Percentiles rank a stretch among this genome's conserved stretches.
These are phyloP conservation scores for Corella eumyota DNA, from an alignment of 23 tunicate species.

Conservation along the genomic window DNA sequence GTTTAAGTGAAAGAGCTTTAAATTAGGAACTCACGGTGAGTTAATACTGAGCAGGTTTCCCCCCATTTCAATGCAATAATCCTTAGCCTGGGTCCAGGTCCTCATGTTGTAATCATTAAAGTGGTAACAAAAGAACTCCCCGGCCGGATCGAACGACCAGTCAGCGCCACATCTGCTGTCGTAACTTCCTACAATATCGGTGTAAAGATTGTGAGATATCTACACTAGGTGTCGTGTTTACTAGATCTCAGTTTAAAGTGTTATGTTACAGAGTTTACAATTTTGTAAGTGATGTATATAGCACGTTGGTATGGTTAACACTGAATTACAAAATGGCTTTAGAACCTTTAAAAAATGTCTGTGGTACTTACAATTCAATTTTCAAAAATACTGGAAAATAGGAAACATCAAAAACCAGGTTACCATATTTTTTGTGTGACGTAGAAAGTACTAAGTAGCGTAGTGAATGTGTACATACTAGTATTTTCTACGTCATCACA, in stretches of 20 bases:
- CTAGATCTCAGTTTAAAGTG: neutral
- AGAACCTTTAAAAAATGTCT: too few species aligned
- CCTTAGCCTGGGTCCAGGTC: slow-evolving; percentile 57
- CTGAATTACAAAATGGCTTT: too few species aligned
- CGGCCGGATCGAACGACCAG: slow-evolving; percentile 70
- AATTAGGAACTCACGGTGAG: slow-evolving; percentile 41
- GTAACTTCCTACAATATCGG: slow-evolving; percentile 35
- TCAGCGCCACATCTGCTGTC: slow-evolving; percentile 84
- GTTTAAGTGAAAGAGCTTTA: neutral
- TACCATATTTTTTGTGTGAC: too few species aligned
- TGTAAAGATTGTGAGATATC: neutral
- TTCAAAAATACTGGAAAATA: too few species aligned
- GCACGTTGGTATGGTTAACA: too few species aligned
- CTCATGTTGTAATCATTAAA: slow-evolving; percentile 64
- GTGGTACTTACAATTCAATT: too few species aligned
- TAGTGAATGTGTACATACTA: too few species aligned
- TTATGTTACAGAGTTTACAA: neutral
- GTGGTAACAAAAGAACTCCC: slow-evolving; percentile 69
- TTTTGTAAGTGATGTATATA: neutral
- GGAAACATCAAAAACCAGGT: too few species aligned
- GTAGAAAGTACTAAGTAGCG: too few species aligned
- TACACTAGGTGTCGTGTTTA: neutral
- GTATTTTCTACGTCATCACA: too few species aligned
- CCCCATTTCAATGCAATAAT: slow-evolving; percentile 46
- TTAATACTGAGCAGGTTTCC: slow-evolving; percentile 81